Conservation (phyloP, 2,888 invertebrate species). For the Chorisops tibialis region DNA sequence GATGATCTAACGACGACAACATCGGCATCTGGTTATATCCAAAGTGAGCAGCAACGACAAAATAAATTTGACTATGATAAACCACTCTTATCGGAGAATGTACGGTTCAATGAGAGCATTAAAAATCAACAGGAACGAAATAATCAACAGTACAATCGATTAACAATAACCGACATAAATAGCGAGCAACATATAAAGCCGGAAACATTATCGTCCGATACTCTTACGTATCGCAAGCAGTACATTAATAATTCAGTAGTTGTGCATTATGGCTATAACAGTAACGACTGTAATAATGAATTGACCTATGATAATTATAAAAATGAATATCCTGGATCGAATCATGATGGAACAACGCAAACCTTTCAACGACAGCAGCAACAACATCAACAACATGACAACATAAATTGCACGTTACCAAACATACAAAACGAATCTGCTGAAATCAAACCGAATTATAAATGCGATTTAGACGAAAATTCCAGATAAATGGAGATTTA, state of each 20-base stretch:
- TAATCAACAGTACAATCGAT: constrained; percentile 32
- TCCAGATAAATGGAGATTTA: constrained; percentile 27
- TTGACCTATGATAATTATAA: constrained; percentile 27
- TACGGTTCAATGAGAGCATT: constrained; percentile 25
- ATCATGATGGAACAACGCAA: constrained; percentile 3
- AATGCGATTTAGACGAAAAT: constrained; percentile 27
- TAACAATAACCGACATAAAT: constrained; percentile 19
- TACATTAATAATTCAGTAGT: constrained; percentile 30
- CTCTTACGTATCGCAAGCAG: constrained; percentile 28
- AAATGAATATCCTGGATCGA: constrained; percentile 27
- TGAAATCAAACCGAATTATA: constrained; percentile 15
- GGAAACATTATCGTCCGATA: constrained; percentile 18
- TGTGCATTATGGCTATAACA: constrained; percentile 30
- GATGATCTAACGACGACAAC: not conserved
- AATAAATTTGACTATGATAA: constrained; percentile 5
- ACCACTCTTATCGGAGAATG: constrained; percentile 4
- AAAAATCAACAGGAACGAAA: constrained; percentile 30
- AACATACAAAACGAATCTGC: constrained; percentile 13
- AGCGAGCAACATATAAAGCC: constrained; percentile 12
- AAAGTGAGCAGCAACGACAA: constrained; percentile 11
- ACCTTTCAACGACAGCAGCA: constrained; percentile 13
- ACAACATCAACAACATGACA: constrained; percentile 5
- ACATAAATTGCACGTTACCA: not conserved
- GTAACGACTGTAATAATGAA: constrained; percentile 19
- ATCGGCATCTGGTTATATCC: not conserved